phyloP scores from a whole-genome alignment of 1,140 invertebrate species.

The Heliconius himera region DNA sequence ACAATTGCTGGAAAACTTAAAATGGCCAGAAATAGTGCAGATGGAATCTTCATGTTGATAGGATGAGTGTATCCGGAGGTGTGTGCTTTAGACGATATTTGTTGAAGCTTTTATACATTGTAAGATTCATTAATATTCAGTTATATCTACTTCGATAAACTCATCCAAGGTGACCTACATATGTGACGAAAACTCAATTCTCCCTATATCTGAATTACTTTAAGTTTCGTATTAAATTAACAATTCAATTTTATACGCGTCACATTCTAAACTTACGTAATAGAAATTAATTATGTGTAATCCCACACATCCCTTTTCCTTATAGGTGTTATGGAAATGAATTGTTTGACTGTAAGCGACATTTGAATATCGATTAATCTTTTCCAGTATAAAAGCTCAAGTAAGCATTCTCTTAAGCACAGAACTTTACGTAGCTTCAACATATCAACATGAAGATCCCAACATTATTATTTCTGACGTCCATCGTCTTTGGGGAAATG shows the following conservation, averaged over 20 bases:
- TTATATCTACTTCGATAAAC: background rate
- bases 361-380: background rate
- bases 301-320: background rate
- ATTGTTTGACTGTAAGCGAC: background rate
- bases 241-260: too few relatives aligned
- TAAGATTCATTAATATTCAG: conserved; percentile 25
- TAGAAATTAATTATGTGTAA: background rate
- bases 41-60: conserved; percentile 5
- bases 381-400: conserved; percentile 15
- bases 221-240: too few relatives aligned
- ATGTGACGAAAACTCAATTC: conserved; percentile 20
- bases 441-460: conserved; percentile 29
- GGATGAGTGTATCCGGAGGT: background rate
- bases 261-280: background rate
- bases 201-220: too few relatives aligned
- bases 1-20: background rate
- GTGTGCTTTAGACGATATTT: conserved; percentile 3
- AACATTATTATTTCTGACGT: conserved; percentile 14
- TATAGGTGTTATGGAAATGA: background rate
- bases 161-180: conserved; percentile 14
- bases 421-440: background rate
- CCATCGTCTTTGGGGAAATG: background rate
- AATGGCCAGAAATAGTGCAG: background rate
- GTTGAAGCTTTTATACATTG: conserved; percentile 17
- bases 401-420: conserved; percentile 10